Evolutionary conservation across 2,888 invertebrate species (phyloP).

Genomic region (Leucozona laternaria): DNA sequence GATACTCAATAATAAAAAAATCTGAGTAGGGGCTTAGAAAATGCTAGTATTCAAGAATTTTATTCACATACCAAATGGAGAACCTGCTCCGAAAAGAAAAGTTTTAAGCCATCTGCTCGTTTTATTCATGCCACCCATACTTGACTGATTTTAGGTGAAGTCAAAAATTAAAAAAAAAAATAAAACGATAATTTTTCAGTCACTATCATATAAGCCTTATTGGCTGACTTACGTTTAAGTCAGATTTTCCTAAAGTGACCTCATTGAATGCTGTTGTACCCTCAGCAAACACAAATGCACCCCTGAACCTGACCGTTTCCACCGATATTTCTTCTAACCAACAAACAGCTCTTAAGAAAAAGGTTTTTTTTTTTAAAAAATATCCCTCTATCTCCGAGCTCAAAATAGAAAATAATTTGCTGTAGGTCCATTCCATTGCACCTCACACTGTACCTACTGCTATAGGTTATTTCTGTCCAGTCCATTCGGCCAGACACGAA

Average conservation of each 20-base stretch:
- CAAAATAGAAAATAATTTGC: conserved; percentile 72
- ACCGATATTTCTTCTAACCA: background rate
- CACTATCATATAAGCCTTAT: too few species aligned
- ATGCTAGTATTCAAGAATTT: too few species aligned
- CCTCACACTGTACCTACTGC: background rate
- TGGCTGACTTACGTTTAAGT: too few species aligned
- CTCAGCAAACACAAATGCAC: background rate
- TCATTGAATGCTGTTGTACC: background rate
- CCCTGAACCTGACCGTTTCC: background rate
- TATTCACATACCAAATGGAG: too few species aligned
- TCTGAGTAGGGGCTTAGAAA: too few species aligned
- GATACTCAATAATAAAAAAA: too few species aligned
- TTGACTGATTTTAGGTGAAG: too few species aligned
- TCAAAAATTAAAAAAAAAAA: too few species aligned
- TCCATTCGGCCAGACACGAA: conserved; percentile 46
- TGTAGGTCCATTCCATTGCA: conserved; percentile 51
- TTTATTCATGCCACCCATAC: too few species aligned
- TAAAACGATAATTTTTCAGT: too few species aligned
- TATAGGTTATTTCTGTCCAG: conserved; percentile 21
- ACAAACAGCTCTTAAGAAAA: conserved; percentile 7
- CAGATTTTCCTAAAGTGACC: background rate
- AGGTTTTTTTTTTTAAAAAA: conserved; percentile 12
- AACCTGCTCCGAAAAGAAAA: too few species aligned
- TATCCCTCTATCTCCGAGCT: conserved; percentile 40
- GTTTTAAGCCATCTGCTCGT: too few species aligned